Evolutionary conservation across 2,888 invertebrate genomes (phyloP), one percentile per base, ranked within the genome.

Genomic region (Scaptomyza reducta): DNA sequence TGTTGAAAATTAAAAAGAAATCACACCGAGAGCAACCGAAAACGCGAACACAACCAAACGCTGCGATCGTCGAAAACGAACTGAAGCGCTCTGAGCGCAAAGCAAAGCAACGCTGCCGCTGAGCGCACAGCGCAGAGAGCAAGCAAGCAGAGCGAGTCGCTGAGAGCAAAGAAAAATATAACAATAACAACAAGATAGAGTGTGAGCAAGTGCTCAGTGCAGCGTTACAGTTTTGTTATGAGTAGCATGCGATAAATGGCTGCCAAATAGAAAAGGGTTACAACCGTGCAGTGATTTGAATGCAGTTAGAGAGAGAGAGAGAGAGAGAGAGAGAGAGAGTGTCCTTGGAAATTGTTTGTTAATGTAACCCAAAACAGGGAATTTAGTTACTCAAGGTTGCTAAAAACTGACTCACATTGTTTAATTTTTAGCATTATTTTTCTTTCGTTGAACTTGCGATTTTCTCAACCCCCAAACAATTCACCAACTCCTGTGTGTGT

Each of bases 21-120:
- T 57, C 14, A 38, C 25, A 10, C 40, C 38, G 38, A 40, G 10
- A 54, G n/a, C 41, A 9, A 71, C 22, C 55, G 51, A 44, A 25
- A 42, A 55, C 77, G 49, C 64, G 49, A 77, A 77, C 70, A 78
- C 79, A 49, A 87, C 90, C 82, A 67, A 66, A 61, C 89, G 65
- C 69, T 76, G 69, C 88, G 90, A 90, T 90, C 90, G 88, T 76
- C 68, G 64, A 77, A 79, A 80, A 61, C 74, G 78, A 83, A 90
- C 90, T 90, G 81, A 89, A 61, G 14, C 46, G n/a, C 31, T 38
- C 31, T 38, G 59, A 45, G 50, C 18, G 31, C 35, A 22, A 35
- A 11, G 35, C 57, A 11, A 31, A 46, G 18, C 46, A 53, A 18
- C 35, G 55, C 53, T 42, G 40, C 51, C 33, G 42, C 40, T 13